Conservation (phyloP, 2,113 vertebrate genomes). For the Pelodiscus sinensis region DNA sequence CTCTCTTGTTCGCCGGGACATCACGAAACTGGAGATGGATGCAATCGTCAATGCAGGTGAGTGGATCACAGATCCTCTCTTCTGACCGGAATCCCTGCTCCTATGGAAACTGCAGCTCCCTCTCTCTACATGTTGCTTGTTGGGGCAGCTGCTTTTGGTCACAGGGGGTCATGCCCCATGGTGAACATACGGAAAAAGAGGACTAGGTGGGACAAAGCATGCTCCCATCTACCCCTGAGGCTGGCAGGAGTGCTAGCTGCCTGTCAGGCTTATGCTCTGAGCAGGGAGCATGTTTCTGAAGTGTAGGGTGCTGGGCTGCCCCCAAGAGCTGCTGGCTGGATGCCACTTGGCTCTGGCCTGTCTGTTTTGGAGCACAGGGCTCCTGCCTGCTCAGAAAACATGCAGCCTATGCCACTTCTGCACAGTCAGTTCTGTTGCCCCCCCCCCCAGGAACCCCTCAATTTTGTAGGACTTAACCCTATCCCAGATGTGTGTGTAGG, state of each 20-base stretch:
- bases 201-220: too few species aligned
- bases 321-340: background rate
- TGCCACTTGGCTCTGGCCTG: background rate
- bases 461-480: background rate
- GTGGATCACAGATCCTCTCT: background rate
- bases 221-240: background rate
- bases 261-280: background rate
- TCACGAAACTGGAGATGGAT: conserved; percentile 90
- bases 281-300: background rate
- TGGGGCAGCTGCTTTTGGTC: background rate
- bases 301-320: background rate
- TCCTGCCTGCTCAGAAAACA: background rate
- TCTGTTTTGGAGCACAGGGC: background rate
- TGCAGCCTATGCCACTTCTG: background rate
- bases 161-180: too few species aligned
- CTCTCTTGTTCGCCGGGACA: conserved; percentile 86
- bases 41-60: conserved; percentile 89
- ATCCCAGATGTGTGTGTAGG: background rate
- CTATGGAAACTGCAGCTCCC: background rate
- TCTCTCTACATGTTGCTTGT: background rate
- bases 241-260: background rate
- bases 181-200: too few species aligned
- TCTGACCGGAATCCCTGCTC: background rate
- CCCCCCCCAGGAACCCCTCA: background rate
- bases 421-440: background rate